phyloP scores from a whole-genome alignment of 2,113 vertebrate species.

The Ranitomeya imitator region DNA sequence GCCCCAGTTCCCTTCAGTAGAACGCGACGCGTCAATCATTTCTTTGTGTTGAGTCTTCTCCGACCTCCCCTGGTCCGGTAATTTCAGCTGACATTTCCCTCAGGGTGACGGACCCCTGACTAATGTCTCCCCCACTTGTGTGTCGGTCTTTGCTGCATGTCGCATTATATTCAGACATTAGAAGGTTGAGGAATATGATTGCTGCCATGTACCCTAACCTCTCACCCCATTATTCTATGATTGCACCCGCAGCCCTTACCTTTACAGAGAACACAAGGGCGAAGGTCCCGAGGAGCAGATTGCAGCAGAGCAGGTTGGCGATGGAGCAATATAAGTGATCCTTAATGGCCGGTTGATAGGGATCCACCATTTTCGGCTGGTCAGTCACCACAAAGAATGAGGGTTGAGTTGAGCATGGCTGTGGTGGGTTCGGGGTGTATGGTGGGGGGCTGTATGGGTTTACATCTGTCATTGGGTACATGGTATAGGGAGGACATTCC shows the following conservation, averaged over 20 bases:
- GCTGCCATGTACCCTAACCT: too few species aligned
- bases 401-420: neutral
- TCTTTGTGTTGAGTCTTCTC: too few species aligned
- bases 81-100: too few species aligned
- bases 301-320: conserved; percentile 78
- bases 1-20: too few species aligned
- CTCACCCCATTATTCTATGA: too few species aligned
- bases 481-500: neutral
- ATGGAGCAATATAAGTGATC: conserved; percentile 79
- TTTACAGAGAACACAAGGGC: conserved; percentile 72
- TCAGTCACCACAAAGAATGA: neutral
- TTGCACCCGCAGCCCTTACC: conserved; percentile 62
- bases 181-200: neutral
- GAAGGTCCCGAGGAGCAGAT: conserved; percentile 72
- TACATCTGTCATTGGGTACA: neutral
- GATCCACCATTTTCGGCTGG: neutral
- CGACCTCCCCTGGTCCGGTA: too few species aligned
- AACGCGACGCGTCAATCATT: too few species aligned
- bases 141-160: too few species aligned
- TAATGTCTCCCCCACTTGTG: too few species aligned
- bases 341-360: neutral
- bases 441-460: neutral
- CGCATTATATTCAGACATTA: neutral
- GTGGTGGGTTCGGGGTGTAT: neutral
- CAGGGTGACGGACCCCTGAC: too few species aligned